These are phyloP conservation scores for Dryobota labecula DNA, from an alignment of 2,888 invertebrate species.

Conservation along the genomic window DNA sequence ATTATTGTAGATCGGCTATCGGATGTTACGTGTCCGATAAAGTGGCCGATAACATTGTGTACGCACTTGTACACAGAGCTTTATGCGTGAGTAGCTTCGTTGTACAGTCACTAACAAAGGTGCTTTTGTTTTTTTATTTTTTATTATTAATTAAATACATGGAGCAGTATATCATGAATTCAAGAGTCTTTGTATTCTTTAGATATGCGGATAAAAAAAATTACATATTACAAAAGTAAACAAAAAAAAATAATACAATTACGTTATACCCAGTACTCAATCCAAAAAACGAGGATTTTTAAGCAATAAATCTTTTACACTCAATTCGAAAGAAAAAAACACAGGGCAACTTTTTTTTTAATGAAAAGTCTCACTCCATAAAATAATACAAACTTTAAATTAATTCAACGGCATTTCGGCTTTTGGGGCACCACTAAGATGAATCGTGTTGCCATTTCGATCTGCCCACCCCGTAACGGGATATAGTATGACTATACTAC, in stretches of 20 bases:
- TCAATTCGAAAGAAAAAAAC: neutral
- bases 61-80: slow-evolving; percentile 42
- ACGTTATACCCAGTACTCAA: too few relatives aligned
- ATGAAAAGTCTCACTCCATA: neutral
- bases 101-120: slow-evolving; percentile 36
- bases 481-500: neutral
- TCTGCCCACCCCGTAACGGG: slow-evolving; percentile 54
- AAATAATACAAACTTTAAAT: slow-evolving; percentile 1
- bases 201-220: neutral
- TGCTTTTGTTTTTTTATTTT: slow-evolving; percentile 6
- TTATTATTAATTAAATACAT: neutral
- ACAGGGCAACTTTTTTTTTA: too few relatives aligned
- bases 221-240: neutral
- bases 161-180: neutral
- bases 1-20: slow-evolving; percentile 62
- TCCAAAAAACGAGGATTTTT: neutral
- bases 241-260: neutral
- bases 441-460: slow-evolving; percentile 21
- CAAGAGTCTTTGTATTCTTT: neutral
- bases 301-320: neutral
- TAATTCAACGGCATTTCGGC: neutral
- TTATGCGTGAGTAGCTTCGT: slow-evolving; percentile 41
- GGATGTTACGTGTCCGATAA: slow-evolving; percentile 66
- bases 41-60: slow-evolving; percentile 68
- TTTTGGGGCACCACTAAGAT: neutral